Conservation (phyloP, 2,888 invertebrate species). For the Idaea dimidiata region DNA sequence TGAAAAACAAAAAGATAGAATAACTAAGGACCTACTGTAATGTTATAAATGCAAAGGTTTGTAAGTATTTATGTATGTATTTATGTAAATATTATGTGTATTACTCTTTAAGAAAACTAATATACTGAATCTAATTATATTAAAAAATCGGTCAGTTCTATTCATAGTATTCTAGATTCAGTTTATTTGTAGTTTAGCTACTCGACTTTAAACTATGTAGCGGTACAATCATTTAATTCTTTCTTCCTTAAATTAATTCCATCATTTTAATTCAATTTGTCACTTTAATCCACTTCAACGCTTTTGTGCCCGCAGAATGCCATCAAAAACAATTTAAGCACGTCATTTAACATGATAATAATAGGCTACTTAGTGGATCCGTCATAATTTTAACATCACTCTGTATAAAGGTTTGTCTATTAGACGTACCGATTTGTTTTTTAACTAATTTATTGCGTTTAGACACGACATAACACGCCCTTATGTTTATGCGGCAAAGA, state of each 20-base stretch:
- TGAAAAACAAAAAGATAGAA: too few relatives aligned
- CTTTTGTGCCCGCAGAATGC: conserved; percentile 6
- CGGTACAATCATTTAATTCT: background rate
- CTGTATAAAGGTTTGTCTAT: background rate
- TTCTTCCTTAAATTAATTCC: conserved; percentile 5
- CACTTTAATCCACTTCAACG: conserved; percentile 6
- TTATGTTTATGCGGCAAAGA: conserved; percentile 33
- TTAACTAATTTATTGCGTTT: conserved; percentile 75
- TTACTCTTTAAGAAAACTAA: too few relatives aligned
- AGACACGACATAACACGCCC: conserved; percentile 64
- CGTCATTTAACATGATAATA: conserved; percentile 52
- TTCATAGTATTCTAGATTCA: too few relatives aligned
- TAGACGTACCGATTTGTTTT: conserved; percentile 54
- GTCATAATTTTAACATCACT: conserved; percentile 39
- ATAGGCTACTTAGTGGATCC: conserved; percentile 39
- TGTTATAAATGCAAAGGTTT: too few relatives aligned
- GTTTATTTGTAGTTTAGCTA: too few relatives aligned
- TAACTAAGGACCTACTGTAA: too few relatives aligned
- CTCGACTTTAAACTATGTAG: too few relatives aligned
- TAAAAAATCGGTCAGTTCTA: too few relatives aligned
- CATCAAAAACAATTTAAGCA: conserved; percentile 7
- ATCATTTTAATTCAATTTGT: conserved; percentile 5
- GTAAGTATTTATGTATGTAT: too few relatives aligned
- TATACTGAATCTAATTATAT: too few relatives aligned
- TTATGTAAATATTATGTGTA: too few relatives aligned